Conservation (phyloP, 1,140 invertebrate genomes). For the Drosophila orena region DNA sequence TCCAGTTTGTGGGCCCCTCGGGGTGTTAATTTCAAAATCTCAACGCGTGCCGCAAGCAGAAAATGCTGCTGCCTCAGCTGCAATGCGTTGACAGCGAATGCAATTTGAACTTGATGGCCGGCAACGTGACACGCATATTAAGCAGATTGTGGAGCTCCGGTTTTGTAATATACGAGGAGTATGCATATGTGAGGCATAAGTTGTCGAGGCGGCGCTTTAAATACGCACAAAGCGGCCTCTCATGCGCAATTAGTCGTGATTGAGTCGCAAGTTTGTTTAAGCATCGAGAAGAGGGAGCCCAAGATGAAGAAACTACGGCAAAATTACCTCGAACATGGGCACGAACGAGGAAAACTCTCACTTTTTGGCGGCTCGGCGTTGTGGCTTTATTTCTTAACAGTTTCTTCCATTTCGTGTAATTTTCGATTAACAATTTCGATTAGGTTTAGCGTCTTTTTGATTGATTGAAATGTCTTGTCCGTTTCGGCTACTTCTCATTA, state of each 20-base stretch:
- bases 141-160: slow-evolving; percentile 61
- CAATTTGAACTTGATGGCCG: slow-evolving; percentile 84
- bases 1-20: slow-evolving; percentile 58
- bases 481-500: slow-evolving; percentile 19
- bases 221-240: slow-evolving; percentile 76
- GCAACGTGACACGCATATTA: slow-evolving; percentile 84
- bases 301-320: slow-evolving; percentile 50
- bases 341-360: slow-evolving; percentile 75
- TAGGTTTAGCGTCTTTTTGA: slow-evolving; percentile 63
- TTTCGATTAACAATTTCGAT: slow-evolving; percentile 66
- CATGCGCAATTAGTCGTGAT: slow-evolving; percentile 83
- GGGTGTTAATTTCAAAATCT: slow-evolving; percentile 82
- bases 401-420: slow-evolving; percentile 45
- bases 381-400: slow-evolving; percentile 46
- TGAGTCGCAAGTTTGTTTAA: slow-evolving; percentile 80
- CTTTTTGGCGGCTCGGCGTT: slow-evolving; percentile 56
- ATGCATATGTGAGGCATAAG: background rate
- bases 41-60: slow-evolving; percentile 64
- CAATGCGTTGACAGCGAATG: slow-evolving; percentile 83
- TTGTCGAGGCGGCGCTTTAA: slow-evolving; percentile 69
- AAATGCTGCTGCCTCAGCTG: slow-evolving; percentile 23
- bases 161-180: slow-evolving; percentile 65
- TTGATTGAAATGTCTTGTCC: slow-evolving; percentile 59
- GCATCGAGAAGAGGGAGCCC: slow-evolving; percentile 47
- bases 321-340: slow-evolving; percentile 38